Percentiles rank a stretch among this genome's conserved stretches.
These are phyloP conservation scores for Enteromius anoplus DNA, from an alignment of 2,797 vertebrate genomes.

Conservation along the genomic window DNA sequence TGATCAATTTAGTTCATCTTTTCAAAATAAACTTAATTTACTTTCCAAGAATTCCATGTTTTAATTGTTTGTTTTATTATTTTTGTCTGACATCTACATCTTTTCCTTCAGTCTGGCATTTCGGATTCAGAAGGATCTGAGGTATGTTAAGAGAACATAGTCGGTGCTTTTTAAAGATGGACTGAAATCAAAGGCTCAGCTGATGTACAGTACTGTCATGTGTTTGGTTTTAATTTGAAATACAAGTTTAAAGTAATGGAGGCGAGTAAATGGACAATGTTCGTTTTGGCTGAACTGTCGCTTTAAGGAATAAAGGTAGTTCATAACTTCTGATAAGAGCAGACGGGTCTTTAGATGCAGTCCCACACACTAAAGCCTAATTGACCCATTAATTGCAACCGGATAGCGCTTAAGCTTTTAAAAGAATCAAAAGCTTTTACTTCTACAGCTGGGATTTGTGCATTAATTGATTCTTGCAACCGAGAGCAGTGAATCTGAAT, in stretches of 20 bases:
- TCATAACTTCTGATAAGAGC: neutral
- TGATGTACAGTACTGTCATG: neutral
- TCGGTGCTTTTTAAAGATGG: neutral
- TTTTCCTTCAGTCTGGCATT: slow-evolving; percentile 51
- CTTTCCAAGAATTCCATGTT: neutral
- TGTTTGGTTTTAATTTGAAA: neutral
- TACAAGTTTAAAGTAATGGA: neutral
- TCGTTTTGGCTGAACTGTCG: neutral
- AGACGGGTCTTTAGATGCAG: slow-evolving; percentile 3
- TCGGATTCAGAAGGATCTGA: slow-evolving; percentile 54
- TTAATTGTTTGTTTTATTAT: neutral
- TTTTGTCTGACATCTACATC: slow-evolving; percentile 8
- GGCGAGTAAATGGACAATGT: neutral
- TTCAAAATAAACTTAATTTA: too few species aligned
- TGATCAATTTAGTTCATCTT: neutral
- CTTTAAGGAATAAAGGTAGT: neutral
- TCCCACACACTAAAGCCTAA: slow-evolving; percentile 19
- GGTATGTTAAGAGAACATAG: slow-evolving; percentile 36
- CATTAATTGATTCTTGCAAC: neutral
- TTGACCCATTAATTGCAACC: neutral
- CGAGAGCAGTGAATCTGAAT: neutral
- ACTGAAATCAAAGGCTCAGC: neutral
- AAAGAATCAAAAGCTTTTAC: neutral
- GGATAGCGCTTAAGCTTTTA: neutral
- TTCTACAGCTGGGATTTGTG: neutral